phyloP scores from a whole-genome alignment of 2,113 vertebrate genomes.

The Pseudopipra pipra region DNA sequence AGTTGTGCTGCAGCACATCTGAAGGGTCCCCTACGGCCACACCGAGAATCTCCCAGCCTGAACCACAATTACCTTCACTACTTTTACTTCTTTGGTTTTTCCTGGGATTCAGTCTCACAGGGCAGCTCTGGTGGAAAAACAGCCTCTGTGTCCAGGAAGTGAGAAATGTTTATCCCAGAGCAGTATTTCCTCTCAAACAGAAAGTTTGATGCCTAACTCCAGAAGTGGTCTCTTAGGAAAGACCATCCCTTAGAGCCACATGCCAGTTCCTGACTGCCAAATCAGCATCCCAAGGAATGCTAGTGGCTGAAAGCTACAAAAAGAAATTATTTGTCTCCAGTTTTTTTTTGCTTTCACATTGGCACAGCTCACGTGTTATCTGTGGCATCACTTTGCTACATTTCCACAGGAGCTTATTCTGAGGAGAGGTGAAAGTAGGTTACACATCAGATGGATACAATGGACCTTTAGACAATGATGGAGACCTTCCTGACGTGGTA shows the following conservation, averaged over 20 bases:
- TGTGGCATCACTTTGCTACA: accelerated
- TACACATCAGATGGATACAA: too few relatives aligned
- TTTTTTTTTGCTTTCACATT: background rate
- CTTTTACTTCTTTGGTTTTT: background rate
- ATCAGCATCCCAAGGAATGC: background rate
- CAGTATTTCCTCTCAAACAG: background rate
- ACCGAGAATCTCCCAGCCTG: background rate
- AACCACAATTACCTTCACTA: background rate
- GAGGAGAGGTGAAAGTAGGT: background rate
- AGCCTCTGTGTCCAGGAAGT: background rate
- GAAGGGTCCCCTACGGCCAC: background rate
- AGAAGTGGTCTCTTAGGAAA: background rate
- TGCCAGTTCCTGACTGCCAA: background rate
- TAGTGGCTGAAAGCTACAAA: background rate
- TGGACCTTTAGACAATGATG: background rate
- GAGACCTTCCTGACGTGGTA: background rate
- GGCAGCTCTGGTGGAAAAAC: background rate
- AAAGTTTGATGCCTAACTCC: background rate
- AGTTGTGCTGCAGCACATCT: background rate
- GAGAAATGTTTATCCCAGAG: background rate
- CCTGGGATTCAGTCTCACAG: background rate
- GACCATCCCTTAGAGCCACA: background rate
- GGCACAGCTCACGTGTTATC: accelerated
- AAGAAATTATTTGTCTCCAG: background rate
- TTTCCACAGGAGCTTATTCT: accelerated